Conservation (phyloP, 2,113 vertebrate species). For the Tupaia tana region DNA sequence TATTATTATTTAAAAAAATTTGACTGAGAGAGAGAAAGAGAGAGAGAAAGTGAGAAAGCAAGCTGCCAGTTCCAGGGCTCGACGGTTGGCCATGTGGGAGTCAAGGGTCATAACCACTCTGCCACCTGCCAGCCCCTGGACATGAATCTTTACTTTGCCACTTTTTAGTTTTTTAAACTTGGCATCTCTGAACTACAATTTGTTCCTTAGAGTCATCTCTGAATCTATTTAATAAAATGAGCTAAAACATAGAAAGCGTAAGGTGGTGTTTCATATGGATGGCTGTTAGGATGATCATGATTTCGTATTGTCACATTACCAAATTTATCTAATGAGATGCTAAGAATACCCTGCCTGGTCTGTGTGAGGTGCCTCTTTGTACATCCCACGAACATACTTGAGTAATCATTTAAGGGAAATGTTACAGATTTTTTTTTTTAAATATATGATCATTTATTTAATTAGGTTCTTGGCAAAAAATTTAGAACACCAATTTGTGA, state of each 20-base stretch:
- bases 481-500: no score
- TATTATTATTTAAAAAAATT: no score
- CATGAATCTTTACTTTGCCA: not conserved
- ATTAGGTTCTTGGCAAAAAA: no score
- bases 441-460: no score
- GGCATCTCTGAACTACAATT: not conserved
- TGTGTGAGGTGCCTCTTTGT: not conserved
- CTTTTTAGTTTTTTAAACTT: not conserved
- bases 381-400: not conserved
- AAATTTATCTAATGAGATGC: not conserved
- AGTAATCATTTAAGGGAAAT: not conserved
- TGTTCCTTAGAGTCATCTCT: not conserved
- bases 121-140: not conserved
- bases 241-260: not conserved
- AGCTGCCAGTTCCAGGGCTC: no score
- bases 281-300: not conserved
- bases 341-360: not conserved
- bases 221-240: constrained; percentile 20
- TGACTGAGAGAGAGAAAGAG: no score
- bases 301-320: not conserved
- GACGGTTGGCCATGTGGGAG: no score
- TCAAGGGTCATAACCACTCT: no score
- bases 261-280: not conserved
- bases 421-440: not conserved
- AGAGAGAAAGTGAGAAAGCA: no score